phyloP scores from a whole-genome alignment of 2,113 vertebrate species.

The Orientallactaga bullata region DNA sequence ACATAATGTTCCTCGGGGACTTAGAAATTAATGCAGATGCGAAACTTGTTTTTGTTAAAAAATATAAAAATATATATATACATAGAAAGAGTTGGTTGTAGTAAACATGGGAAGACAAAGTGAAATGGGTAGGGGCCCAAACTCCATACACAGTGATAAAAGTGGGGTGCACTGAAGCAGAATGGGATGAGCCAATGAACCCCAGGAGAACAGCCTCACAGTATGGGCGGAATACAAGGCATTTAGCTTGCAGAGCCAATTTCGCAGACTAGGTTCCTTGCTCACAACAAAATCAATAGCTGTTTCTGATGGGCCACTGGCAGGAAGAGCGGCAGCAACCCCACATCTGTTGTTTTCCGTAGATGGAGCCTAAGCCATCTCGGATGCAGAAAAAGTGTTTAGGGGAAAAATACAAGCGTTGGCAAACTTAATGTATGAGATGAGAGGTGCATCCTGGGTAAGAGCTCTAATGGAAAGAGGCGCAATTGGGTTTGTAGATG shows the following conservation, averaged over 20 bases:
- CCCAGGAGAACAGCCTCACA: neutral
- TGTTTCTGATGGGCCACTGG: slow-evolving; percentile 42
- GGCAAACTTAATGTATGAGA: slow-evolving; percentile 55
- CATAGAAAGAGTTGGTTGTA: slow-evolving; percentile 56
- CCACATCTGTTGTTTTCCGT: slow-evolving; percentile 15
- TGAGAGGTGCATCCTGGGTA: slow-evolving; percentile 2
- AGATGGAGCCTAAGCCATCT: slow-evolving; percentile 56
- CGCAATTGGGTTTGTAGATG: slow-evolving; percentile 61
- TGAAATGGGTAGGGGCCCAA: slow-evolving; percentile 55
- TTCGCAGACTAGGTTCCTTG: slow-evolving; percentile 48
- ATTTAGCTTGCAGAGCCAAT: neutral
- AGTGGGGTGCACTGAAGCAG: neutral
- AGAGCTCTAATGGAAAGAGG: slow-evolving; percentile 64
- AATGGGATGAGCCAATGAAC: slow-evolving; percentile 45
- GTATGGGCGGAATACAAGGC: neutral
- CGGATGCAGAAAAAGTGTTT: slow-evolving; percentile 7
- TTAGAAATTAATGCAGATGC: slow-evolving; percentile 77
- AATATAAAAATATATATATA: neutral
- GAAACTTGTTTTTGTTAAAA: slow-evolving; percentile 52
- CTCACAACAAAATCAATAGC: slow-evolving; percentile 46
- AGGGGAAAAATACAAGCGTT: neutral
- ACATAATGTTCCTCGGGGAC: slow-evolving; percentile 67
- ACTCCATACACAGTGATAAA: neutral
- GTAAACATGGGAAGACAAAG: slow-evolving; percentile 69
- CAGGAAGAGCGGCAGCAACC: neutral